Evolutionary conservation across 1,140 invertebrate genomes (phyloP), one percentile per base, ranked within the genome.

Genomic region (Zaprionus camerounensis): DNA sequence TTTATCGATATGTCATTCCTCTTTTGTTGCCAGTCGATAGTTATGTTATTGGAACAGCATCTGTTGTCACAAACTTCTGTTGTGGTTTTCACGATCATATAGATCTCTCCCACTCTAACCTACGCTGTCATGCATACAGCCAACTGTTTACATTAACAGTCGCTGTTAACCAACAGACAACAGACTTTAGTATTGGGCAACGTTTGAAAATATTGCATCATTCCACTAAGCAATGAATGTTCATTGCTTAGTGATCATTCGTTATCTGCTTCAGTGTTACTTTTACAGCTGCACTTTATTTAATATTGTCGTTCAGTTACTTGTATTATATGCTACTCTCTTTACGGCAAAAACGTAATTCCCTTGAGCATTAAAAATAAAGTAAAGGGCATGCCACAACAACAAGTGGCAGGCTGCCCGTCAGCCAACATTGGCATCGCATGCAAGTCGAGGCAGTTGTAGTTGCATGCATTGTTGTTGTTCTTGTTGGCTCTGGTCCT

Each of bases 371-470:
- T 51, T 51, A 51, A 51, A 13, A 12, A 24, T 13, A 51, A 24
- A 58, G 34, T 41, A 13, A 34, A 41, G 65, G 63, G 55, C 53
- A 64, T 26, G 24, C 31, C 28, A 41, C 38, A 46, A 20, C 15
- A 26, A 17, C 17, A 17, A 12, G 15, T 34, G 9, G 5, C 44
- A 38, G 49, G 65, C 36, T 17, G 57, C 5, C 20, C 63, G 66
- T 70, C 59, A 63, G 72, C 17, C 57, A 58, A 15, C 61, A 46
- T 36, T 74, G 49, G 36, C 72, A 64, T 70, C 63, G 59, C 31
- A 38, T 28, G 41, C 31, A 22, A 44, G 36, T 5, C 36, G 38
- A 11, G 55, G 26, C 59, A 63, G 6, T n/a, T 73, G 56, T 5
- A n/a, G 61, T 49, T 24, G 58, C 36, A 26, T 5, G 0, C 62